Base-by-base conservation (phyloP, 2,113 vertebrate genomes). In the Craseonycteris thonglongyai region DNA sequence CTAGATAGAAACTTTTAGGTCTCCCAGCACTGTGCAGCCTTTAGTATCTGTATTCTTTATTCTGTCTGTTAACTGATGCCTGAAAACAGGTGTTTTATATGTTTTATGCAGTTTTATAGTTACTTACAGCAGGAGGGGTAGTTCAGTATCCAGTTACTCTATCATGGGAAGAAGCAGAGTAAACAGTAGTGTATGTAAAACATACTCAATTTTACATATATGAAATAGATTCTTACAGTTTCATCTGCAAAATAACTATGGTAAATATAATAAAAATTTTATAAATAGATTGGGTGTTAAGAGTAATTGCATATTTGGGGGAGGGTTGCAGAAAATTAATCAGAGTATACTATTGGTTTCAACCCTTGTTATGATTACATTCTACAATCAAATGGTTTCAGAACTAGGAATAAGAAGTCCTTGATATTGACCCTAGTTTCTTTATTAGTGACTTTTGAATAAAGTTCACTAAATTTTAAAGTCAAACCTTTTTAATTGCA, bases 321-420 rank as follows among this genome's bases (percentile, higher is more conserved):
- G n/a, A n/a, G 13, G n/a, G 38, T 74, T 93, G 47, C 71, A 61
- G 35, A 87, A 93, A 83, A 93, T 49, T 68, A 74, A 74, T 95
- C 35, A 83, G 56, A 61, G 68, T 79, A 16, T 93, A 54, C 61
- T 78, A 0, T 80, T 75, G 85, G 21, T 93, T 86, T 49, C 38
- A 90, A 65, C 40, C 8, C 11, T 86, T 84, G 16, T 83, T 81
- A 35, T 33, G 18, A 59, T 65, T 66, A 30, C 16, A 35, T 75
- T 66, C 10, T 59, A 51, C 66, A 59, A 38, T 80, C 33, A 69
- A 87, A 58, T 11, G 33, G 26, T 54, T 88, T 91, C 42, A 61
- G 69, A 88, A n/a, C 33, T 82, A 88, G 9, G 5, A 81, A 35
- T 81, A 35, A 45, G 47, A 65, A 56, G 7, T 63, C 21, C 26